Conservation (phyloP, 1,140 invertebrate species). For the Listronotus oregonensis region DNA sequence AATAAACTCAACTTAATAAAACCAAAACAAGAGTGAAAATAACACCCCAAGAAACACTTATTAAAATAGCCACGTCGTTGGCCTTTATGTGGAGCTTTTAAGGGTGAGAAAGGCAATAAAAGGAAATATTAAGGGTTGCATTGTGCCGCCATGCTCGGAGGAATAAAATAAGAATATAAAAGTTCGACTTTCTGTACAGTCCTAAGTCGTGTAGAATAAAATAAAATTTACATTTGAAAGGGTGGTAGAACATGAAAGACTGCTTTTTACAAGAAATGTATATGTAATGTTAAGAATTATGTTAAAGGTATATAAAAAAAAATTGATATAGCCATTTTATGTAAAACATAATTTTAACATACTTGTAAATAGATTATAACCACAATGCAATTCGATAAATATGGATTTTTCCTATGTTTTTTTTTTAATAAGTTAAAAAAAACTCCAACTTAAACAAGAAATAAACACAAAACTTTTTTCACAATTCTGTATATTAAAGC, state of each 20-base stretch:
- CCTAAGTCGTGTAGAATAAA: constrained; percentile 34
- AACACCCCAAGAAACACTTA: constrained; percentile 15
- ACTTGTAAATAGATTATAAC: no score
- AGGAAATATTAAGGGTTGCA: constrained; percentile 35
- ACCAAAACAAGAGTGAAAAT: constrained; percentile 22
- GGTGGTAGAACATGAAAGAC: not conserved
- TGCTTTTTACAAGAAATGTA: no score
- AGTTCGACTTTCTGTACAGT: constrained; percentile 30
- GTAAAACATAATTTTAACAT: no score
- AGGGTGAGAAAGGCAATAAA: constrained; percentile 34
- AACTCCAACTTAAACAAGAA: no score
- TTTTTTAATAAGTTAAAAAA: no score
- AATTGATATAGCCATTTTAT: no score
- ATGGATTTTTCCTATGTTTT: no score
- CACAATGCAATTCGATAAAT: no score
- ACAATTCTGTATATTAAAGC: no score
- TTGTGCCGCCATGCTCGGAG: constrained; percentile 23
- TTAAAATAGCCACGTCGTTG: constrained; percentile 30
- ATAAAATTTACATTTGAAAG: constrained; percentile 33
- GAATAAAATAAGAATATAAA: constrained; percentile 34
- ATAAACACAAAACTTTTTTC: no score
- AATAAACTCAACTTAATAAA: constrained; percentile 1
- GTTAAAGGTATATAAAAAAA: no score
- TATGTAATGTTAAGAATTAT: no score
- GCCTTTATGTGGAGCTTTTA: constrained; percentile 29